Evolutionary conservation across 2,797 vertebrate species (phyloP).

Genomic region (Todus mexicanus): DNA sequence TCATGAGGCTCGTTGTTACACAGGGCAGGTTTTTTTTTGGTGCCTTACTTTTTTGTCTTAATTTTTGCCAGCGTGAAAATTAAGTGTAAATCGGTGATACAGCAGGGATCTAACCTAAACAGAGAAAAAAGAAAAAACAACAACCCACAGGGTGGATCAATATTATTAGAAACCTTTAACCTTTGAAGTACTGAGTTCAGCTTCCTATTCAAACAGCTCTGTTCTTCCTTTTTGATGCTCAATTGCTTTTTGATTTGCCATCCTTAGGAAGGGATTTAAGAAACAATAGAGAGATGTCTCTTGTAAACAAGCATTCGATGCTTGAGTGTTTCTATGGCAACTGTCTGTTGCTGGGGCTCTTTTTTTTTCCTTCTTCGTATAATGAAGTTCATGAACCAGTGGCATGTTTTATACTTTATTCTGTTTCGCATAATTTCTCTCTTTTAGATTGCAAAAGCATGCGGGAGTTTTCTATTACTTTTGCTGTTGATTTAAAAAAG

Average conservation of each 20-base stretch:
- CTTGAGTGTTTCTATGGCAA: conserved; percentile 90
- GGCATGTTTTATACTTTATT: conserved; percentile 80
- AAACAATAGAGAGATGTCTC: conserved; percentile 84
- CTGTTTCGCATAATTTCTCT: conserved; percentile 77
- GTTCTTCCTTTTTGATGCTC: conserved; percentile 77
- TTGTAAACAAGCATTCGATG: conserved; percentile 89
- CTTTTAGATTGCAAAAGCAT: conserved; percentile 78
- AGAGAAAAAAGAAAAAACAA: conserved; percentile 22
- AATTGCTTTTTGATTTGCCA: conserved; percentile 77
- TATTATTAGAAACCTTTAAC: conserved; percentile 74
- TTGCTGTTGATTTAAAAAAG: conserved; percentile 66
- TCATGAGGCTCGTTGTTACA: conserved; percentile 61
- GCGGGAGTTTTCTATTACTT: conserved; percentile 76
- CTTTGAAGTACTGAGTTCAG: conserved; percentile 72
- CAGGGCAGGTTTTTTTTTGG: conserved; percentile 73
- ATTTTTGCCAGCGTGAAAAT: conserved; percentile 80
- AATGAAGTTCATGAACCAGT: conserved; percentile 90
- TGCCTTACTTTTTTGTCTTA: conserved; percentile 83
- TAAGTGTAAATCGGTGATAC: conserved; percentile 75
- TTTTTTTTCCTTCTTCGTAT: conserved; percentile 83
- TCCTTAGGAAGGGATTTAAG: conserved; percentile 75
- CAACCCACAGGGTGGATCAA: conserved; percentile 71
- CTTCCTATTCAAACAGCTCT: conserved; percentile 76
- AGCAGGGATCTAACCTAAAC: conserved; percentile 79
- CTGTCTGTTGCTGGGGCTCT: conserved; percentile 86